Evolutionary conservation across 1,140 invertebrate species (phyloP).

Genomic region (Drosophila pseudoobscura): DNA sequence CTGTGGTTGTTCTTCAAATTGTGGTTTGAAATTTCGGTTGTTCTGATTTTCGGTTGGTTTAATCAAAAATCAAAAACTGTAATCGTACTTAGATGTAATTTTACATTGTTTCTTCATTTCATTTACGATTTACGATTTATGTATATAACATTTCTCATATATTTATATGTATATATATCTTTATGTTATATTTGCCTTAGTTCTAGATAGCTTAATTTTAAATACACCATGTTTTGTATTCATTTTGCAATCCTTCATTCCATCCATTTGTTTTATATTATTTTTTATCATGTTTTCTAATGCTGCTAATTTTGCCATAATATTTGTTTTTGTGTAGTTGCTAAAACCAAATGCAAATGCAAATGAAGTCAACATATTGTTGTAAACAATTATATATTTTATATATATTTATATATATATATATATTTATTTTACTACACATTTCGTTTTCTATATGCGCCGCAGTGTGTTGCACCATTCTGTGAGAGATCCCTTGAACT

Average conservation of each 20-base stretch:
- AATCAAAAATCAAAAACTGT: constrained; percentile 51
- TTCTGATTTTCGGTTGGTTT: constrained; percentile 24
- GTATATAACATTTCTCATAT: constrained; percentile 64
- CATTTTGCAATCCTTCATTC: neutral
- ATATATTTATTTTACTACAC: constrained; percentile 22
- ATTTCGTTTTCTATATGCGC: constrained; percentile 29
- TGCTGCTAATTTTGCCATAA: constrained; percentile 38
- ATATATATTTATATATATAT: constrained; percentile 21
- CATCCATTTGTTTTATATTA: constrained; percentile 19
- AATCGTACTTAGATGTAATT: constrained; percentile 64
- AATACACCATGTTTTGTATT: constrained; percentile 46
- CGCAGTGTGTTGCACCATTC: constrained; percentile 29
- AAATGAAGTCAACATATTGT: constrained; percentile 39
- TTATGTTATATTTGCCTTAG: constrained; percentile 65
- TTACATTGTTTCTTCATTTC: constrained; percentile 54
- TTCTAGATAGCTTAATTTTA: constrained; percentile 49
- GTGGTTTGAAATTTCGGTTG: neutral
- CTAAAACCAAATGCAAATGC: constrained; percentile 55
- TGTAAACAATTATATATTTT: constrained; percentile 33
- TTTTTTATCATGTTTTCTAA: constrained; percentile 38
- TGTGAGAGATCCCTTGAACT: constrained; percentile 41
- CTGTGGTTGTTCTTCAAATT: constrained; percentile 3
- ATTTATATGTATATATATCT: constrained; percentile 58
- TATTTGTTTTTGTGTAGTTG: constrained; percentile 33
- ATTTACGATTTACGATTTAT: constrained; percentile 53